Base-by-base conservation (phyloP, 2,113 vertebrate species). In the Cyprinodon brontotheroides region DNA sequence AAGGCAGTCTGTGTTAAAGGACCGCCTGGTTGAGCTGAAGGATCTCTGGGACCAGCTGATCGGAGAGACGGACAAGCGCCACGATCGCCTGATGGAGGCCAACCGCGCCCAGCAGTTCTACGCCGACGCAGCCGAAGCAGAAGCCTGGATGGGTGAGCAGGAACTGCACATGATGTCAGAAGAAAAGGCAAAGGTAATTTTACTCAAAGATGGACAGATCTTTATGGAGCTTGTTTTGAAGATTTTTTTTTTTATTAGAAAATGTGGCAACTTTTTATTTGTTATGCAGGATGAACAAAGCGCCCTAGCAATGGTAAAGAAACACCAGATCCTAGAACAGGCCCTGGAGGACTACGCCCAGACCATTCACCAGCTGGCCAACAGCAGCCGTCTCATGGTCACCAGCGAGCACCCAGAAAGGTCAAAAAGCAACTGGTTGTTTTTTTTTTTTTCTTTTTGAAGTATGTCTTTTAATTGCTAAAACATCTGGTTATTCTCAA, bases 81-180 rank as follows among this genome's bases (percentile, higher is more conserved):
- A 94, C 9, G 78, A 38, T 1, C 95, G 97, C 11, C 90, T 98
- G 0, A 87, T 93, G 39, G 94, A 95, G 37, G 95, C 97, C 1
- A 94, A 95, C 41, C 84, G 94, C 0, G 96, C 97, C 1, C 97
- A 98, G 91, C 97, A 97, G 93, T 98, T 97, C 91, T 97, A 97
- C 70, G 86, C 96, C 0, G 97, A 98, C 11, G 96, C 94, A 0
- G 96, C 96, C 0, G 97, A 97, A 82, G 96, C 96, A 0, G 97
- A 98, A 89, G 96, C 96, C 29, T 98, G 97, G 97, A 98, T 98
- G 97, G 97, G 97, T 1, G 97, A 98, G 79, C 97, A 98, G 87
- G 97, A 98, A 88, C 88, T 98, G 14, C 97, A 98, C 89, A 98
- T 98, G 97, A 96, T 98, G 95, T 95, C 96, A 1, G 96, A 97